Conservation (phyloP, 2,113 vertebrate genomes). For the Mastomys coucha region DNA sequence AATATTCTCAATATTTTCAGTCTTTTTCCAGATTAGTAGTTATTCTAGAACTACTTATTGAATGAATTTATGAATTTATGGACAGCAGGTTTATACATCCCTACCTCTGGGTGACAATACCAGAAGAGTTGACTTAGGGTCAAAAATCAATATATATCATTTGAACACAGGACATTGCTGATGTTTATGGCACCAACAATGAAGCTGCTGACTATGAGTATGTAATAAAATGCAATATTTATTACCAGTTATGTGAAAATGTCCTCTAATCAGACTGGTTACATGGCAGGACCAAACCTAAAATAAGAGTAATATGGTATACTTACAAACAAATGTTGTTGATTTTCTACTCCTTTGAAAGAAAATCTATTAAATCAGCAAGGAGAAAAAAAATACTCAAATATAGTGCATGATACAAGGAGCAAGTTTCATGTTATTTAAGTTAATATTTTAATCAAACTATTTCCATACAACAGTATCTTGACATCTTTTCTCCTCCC, state of each 20-base stretch:
- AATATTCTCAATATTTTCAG: neutral
- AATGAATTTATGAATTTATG: neutral
- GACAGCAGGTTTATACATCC: neutral
- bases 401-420: neutral
- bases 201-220: neutral
- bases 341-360: neutral
- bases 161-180: neutral
- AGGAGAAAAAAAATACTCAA: neutral
- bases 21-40: slow-evolving; percentile 21
- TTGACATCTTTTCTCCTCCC: neutral
- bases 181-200: neutral
- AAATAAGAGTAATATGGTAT: neutral
- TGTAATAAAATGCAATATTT: neutral
- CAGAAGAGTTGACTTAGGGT: neutral
- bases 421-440: neutral
- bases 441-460: neutral
- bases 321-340: neutral
- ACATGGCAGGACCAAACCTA: neutral
- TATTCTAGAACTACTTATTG: slow-evolving; percentile 23
- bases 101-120: neutral
- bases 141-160: slow-evolving; percentile 44
- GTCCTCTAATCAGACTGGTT: neutral
- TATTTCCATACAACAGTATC: neutral
- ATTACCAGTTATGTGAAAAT: neutral
- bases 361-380: neutral